These are phyloP conservation scores for Oreochromis tanganicae DNA, from an alignment of 2,113 vertebrate species.

Conservation along the genomic window DNA sequence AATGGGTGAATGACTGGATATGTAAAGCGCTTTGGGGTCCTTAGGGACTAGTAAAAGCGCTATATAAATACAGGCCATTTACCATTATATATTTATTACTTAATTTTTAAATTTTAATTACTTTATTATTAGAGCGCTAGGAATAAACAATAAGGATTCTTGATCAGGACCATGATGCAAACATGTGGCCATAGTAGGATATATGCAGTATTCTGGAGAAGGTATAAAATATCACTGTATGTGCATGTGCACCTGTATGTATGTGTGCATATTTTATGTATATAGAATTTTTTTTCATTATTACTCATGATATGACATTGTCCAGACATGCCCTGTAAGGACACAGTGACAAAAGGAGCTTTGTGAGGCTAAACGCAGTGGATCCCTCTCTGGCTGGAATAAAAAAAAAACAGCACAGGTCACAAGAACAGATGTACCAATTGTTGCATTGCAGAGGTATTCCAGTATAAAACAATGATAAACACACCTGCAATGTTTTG, in stretches of 20 bases:
- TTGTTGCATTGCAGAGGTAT: not conserved
- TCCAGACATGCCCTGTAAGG: not conserved
- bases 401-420: not conserved
- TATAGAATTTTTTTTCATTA: not conserved
- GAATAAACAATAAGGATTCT: not conserved
- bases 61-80: no score
- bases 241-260: rapidly evolving
- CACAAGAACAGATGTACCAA: not conserved
- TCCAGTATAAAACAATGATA: not conserved
- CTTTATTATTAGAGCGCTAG: not conserved
- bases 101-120: not conserved
- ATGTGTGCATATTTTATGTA: not conserved
- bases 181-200: not conserved
- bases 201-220: not conserved
- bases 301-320: not conserved
- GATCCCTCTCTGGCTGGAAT: not conserved
- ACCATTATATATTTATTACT: not conserved
- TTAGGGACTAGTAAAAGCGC: no score
- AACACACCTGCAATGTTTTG: not conserved
- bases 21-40: no score
- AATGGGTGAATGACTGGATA: no score
- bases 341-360: not conserved
- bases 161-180: not conserved
- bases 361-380: not conserved
- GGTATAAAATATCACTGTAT: not conserved